Evolutionary conservation across 2,888 invertebrate species (phyloP), one percentile per base, ranked within the genome.

Genomic region (Drosophila pegasa): DNA sequence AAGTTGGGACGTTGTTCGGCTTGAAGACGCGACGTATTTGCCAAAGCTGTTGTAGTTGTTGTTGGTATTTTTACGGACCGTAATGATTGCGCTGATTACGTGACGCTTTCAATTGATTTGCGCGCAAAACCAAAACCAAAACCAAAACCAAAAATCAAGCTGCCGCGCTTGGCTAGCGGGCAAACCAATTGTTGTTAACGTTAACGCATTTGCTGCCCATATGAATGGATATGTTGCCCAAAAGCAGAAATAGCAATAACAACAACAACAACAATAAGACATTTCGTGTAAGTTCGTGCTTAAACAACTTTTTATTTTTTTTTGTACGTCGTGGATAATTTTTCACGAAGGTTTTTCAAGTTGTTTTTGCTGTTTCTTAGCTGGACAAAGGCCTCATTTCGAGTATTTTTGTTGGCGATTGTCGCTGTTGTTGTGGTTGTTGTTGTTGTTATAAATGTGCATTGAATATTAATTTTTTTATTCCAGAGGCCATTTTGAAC

Each of bases 71-170:
- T 60, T 48, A 60, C 58, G 47, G 62, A 43, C 69, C 65, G 66
- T 71, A 81, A 81, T 83, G 83, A 87, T 83, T 81, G 84, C 79
- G 83, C 87, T 79, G 81, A 83, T 83, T 84, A 84, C 87, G 83
- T 84, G 83, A 87, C 83, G 87, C 75, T 75, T 81, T 73, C 87
- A 87, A 84, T 87, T 81, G 87, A 81, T 87, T 87, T 80, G 75
- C 78, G 72, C 64, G 74, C 74, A 62, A 69, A 68, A 70, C 38
- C 72, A 58, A 59, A 41, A n/a, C 74, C 59, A 69, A 68, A 70
- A 35, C 72, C 55, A 59, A 41, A n/a, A n/a, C n/a, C 43, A 45
- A 45, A 57, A 59, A 56, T 59, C 58, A 43, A 55, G 75, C 65
- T 40, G 70, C 51, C 45, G 55, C 45, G 55, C 52, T 33, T 62